Percentiles rank a stretch among this genome's conserved stretches.
Evolutionary conservation across 2,113 vertebrate genomes (phyloP).

Genomic region (Pangasianodon gigas): DNA sequence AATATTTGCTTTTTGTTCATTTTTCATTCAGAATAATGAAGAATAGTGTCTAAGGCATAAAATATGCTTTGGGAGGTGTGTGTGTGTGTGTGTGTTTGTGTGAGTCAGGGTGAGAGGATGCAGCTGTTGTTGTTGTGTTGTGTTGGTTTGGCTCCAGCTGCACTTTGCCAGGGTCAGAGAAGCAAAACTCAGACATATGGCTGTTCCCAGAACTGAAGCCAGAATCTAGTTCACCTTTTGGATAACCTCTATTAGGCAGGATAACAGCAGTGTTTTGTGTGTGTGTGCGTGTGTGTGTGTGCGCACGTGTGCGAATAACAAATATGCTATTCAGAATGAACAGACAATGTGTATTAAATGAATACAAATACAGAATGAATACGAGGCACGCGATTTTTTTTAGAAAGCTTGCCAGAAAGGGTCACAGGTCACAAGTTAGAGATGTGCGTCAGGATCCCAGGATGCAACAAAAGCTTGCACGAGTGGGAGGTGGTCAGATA

Average conservation of each 20-base stretch:
- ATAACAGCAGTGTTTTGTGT: background rate
- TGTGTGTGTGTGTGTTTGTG: slow-evolving; percentile 26
- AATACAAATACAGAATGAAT: background rate
- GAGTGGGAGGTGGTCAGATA: background rate
- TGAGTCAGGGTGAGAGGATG: background rate
- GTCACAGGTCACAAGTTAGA: background rate
- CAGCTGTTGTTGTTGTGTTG: slow-evolving; percentile 4
- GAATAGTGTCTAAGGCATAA: background rate
- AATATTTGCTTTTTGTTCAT: background rate
- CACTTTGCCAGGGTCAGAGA: slow-evolving; percentile 21
- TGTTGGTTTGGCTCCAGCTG: slow-evolving; percentile 38
- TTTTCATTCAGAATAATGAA: slow-evolving; percentile 23
- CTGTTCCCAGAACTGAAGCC: slow-evolving; percentile 33
- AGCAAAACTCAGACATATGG: slow-evolving; percentile 45
- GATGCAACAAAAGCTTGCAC: background rate
- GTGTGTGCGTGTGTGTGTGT: background rate
- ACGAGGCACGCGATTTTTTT: background rate
- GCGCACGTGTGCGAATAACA: background rate
- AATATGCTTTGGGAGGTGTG: background rate
- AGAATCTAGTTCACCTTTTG: slow-evolving; percentile 24
- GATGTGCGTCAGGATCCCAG: background rate
- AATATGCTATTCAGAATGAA: background rate
- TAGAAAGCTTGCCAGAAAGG: background rate
- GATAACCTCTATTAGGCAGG: background rate
- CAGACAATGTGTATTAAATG: background rate